phyloP scores from a whole-genome alignment of 2,888 invertebrate species.

The Theodoxus fluviatilis region DNA sequence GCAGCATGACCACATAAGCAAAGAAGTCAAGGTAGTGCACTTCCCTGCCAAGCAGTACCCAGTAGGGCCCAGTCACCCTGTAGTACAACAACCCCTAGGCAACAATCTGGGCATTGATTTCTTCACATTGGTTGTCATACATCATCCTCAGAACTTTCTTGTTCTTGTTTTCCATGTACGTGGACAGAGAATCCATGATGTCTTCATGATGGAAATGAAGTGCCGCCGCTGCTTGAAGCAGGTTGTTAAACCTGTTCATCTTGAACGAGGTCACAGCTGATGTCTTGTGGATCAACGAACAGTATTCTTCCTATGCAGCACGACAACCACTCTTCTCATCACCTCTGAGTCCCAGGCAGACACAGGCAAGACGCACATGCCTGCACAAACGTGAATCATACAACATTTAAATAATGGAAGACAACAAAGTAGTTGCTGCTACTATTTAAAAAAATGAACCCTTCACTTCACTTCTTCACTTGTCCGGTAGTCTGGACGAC shows the following conservation, averaged over 20 bases:
- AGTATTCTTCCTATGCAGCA: background rate
- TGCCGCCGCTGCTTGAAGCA: background rate
- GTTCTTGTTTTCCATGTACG: background rate
- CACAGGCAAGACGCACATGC: background rate
- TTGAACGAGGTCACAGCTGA: background rate
- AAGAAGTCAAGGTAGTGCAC: background rate
- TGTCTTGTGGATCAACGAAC: background rate
- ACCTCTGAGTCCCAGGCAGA: background rate
- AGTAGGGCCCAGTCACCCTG: background rate
- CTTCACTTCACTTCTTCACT: too few species aligned
- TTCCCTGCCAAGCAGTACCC: background rate
- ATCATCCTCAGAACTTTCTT: background rate
- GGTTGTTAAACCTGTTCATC: background rate
- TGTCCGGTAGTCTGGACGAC: too few species aligned
- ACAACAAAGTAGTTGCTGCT: too few species aligned
- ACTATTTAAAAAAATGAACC: too few species aligned
- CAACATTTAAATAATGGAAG: too few species aligned
- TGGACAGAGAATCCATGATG: background rate
- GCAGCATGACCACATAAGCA: background rate
- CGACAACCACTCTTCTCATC: background rate
- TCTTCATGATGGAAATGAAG: background rate
- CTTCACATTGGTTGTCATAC: background rate
- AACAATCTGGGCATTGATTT: background rate
- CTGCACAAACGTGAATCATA: background rate
- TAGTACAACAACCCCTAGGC: background rate